These are phyloP conservation scores for Tachystola acroxantha DNA, from an alignment of 2,888 invertebrate genomes.

Conservation along the genomic window DNA sequence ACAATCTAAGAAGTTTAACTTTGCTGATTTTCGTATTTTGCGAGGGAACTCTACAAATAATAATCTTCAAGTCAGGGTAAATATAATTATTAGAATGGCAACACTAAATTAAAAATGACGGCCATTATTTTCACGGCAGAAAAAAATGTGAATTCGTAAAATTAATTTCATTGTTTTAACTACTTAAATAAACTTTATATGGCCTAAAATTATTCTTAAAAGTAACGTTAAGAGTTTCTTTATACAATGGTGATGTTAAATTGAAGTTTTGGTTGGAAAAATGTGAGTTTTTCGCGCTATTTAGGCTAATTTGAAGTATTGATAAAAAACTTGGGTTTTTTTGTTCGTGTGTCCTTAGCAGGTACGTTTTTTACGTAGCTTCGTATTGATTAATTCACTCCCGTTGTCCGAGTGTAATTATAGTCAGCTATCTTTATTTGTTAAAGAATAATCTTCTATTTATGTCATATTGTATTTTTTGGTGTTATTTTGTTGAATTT, in stretches of 20 bases:
- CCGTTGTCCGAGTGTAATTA: background rate
- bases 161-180: constrained; percentile 30
- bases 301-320: constrained; percentile 17
- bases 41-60: too few species aligned
- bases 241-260: constrained; percentile 6
- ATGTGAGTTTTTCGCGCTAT: constrained; percentile 12
- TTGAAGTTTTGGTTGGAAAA: constrained; percentile 10
- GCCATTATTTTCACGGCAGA: constrained; percentile 33
- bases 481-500: background rate
- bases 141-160: constrained; percentile 43
- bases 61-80: constrained; percentile 13
- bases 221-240: constrained; percentile 10
- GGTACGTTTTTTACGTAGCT: constrained; percentile 11
- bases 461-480: background rate
- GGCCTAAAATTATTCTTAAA: constrained; percentile 8
- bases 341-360: constrained; percentile 22
- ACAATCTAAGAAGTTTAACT: too few species aligned
- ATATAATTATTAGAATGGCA: constrained; percentile 25
- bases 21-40: too few species aligned
- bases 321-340: constrained; percentile 48
- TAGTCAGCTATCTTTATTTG: background rate
- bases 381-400: constrained; percentile 10
- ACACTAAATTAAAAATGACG: constrained; percentile 23
- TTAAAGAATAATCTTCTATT: background rate
- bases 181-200: constrained; percentile 24